Percentiles rank a stretch among this genome's conserved stretches.
Evolutionary conservation across 2,797 vertebrate genomes (phyloP).

Genomic region (Falco concolor): DNA sequence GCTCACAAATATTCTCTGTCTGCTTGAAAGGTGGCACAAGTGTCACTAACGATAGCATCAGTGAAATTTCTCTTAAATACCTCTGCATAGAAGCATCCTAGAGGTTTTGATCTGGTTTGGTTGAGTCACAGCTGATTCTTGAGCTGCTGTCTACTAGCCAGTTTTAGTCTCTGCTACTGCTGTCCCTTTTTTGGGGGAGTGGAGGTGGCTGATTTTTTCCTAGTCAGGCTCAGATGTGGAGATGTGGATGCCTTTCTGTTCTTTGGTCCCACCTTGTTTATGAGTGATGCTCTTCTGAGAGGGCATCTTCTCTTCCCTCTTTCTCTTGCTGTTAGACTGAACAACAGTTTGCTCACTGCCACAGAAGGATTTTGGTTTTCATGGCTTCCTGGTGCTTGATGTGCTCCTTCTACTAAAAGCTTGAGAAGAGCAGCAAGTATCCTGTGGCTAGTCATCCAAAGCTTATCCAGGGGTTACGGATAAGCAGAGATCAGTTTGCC

Average conservation of each 20-base stretch:
- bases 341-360: neutral
- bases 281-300: neutral
- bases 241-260: neutral
- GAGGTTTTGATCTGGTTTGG: neutral
- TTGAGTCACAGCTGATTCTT: neutral
- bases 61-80: neutral
- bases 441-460: neutral
- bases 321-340: neutral
- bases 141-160: neutral
- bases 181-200: neutral
- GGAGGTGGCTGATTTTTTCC: neutral
- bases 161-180: neutral
- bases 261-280: neutral
- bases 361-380: neutral
- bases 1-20: neutral
- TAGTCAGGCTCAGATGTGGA: neutral
- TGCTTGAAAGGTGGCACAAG: neutral
- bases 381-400: neutral
- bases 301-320: accelerated
- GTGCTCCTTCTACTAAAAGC: neutral
- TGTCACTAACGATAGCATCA: neutral
- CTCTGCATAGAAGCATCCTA: neutral
- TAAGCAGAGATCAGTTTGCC: neutral
- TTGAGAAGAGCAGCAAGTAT: neutral
- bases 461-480: neutral